A percentile compares a stretch with the other conserved stretches of the same genome.
phyloP scores from a whole-genome alignment of 1,140 invertebrate genomes.

The Notospermus geniculatus region DNA sequence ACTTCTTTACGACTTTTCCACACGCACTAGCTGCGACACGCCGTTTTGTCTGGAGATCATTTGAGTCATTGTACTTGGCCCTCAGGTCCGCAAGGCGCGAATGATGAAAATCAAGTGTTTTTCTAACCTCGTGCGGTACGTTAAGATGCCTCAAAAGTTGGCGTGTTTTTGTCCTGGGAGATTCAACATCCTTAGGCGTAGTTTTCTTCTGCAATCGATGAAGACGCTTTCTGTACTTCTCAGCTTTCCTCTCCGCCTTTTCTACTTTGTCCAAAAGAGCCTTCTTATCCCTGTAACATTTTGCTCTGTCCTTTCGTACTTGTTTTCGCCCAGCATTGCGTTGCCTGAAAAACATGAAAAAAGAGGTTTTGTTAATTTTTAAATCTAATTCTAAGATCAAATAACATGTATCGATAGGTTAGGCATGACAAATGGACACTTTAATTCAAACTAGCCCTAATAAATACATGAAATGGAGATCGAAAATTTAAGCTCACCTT shows the following conservation, averaged over 20 bases:
- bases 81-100: not conserved
- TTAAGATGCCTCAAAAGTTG: not conserved
- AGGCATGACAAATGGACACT: too few species aligned
- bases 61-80: not conserved
- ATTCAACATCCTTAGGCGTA: not conserved
- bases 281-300: not conserved
- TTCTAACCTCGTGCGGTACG: constrained; percentile 1
- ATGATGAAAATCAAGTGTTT: not conserved
- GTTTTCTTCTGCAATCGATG: constrained; percentile 4
- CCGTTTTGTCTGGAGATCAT: not conserved
- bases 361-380: too few species aligned
- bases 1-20: not conserved
- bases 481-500: too few species aligned
- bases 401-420: too few species aligned
- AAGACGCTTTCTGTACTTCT: not conserved
- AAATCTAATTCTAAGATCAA: too few species aligned
- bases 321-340: not conserved
- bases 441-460: too few species aligned
- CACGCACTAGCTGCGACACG: not conserved
- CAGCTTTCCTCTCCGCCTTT: not conserved
- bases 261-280: not conserved
- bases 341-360: too few species aligned
- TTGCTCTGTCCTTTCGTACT: not conserved
- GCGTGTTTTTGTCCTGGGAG: not conserved
- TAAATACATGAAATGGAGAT: too few species aligned